These are phyloP conservation scores for Lycocerus yunnanus DNA, from an alignment of 2,888 invertebrate genomes.

Conservation along the genomic window DNA sequence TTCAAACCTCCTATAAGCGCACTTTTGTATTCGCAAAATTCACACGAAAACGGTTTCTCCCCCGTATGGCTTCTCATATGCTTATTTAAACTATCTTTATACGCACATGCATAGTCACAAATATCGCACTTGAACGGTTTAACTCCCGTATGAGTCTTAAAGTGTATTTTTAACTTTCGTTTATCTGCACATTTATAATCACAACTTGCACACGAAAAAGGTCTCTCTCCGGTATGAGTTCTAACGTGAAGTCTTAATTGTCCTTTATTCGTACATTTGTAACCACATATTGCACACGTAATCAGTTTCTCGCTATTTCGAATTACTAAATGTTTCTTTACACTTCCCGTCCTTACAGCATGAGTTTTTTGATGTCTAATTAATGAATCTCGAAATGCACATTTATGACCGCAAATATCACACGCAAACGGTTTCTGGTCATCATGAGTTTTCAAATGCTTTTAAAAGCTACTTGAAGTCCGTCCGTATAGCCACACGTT, in stretches of 20 bases:
- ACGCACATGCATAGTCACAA: background rate
- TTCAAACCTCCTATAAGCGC: background rate
- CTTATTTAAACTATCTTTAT: background rate
- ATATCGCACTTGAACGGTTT: background rate
- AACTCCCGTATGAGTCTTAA: background rate
- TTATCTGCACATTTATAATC: background rate
- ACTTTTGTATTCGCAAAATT: background rate
- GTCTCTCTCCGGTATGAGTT: background rate
- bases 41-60: background rate
- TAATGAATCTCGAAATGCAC: no score
- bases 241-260: background rate
- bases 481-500: background rate
- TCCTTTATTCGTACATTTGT: background rate
- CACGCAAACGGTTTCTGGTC: no score
- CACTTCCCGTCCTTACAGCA: background rate
- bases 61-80: background rate
- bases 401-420: no score
- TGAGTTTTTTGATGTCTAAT: background rate
- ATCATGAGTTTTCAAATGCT: background rate
- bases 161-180: background rate
- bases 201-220: background rate
- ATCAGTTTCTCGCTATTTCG: background rate
- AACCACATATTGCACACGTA: background rate
- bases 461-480: background rate
- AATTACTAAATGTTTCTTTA: background rate